phyloP scores from a whole-genome alignment of 2,797 vertebrate species.

The Varecia variegata region DNA sequence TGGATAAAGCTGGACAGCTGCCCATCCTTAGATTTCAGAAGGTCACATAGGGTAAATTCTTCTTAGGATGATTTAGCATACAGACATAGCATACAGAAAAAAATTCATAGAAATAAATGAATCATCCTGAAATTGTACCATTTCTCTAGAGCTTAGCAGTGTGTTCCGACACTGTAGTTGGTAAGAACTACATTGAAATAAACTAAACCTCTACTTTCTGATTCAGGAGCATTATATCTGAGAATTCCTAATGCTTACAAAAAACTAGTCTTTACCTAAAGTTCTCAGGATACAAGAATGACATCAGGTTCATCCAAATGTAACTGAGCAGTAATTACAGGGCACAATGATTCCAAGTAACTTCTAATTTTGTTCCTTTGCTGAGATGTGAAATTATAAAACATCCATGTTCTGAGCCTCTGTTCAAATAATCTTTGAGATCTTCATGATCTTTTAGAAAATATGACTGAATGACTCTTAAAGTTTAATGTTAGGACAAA shows the following conservation, averaged over 20 bases:
- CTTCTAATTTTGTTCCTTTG: not conserved
- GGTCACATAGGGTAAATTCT: not conserved
- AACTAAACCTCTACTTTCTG: not conserved
- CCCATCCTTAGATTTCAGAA: not conserved
- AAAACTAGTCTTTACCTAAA: not conserved
- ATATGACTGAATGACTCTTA: not conserved
- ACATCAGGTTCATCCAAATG: not conserved
- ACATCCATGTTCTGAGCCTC: not conserved
- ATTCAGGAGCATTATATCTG: not conserved
- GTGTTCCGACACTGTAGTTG: not conserved
- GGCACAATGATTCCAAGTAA: not conserved
- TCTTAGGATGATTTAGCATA: not conserved
- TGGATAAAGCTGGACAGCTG: not conserved
- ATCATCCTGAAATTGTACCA: not conserved
- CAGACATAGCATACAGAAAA: not conserved
- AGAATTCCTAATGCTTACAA: not conserved
- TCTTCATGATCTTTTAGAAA: not conserved
- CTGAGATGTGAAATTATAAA: not conserved
- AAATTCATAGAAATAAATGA: not conserved
- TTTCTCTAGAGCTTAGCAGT: not conserved
- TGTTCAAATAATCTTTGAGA: not conserved
- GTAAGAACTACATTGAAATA: not conserved
- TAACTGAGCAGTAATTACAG: not conserved
- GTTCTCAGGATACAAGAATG: not conserved
- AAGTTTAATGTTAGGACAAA: constrained; percentile 13